phyloP scores from a whole-genome alignment of 2,888 invertebrate species.

The Tridacna crocea region DNA sequence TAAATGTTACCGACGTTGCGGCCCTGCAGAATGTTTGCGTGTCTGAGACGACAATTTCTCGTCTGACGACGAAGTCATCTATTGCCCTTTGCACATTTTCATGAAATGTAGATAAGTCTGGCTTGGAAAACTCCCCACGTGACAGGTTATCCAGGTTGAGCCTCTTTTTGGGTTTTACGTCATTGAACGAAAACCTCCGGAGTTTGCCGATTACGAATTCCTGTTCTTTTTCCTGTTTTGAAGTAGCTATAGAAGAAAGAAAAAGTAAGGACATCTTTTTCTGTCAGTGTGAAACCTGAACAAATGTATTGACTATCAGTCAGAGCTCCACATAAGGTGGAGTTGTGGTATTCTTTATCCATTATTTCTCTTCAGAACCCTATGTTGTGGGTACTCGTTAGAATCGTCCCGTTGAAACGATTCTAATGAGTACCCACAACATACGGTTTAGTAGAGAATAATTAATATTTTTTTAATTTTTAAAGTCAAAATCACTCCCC shows the following conservation, averaged over 20 bases:
- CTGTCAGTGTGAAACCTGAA: too few species aligned
- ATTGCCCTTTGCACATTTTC: conserved; percentile 46
- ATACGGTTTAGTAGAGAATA: too few species aligned
- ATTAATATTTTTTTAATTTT: too few species aligned
- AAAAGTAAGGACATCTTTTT: neutral
- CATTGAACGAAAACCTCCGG: conserved; percentile 56
- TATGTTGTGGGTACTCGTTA: too few species aligned
- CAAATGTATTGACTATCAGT: too few species aligned
- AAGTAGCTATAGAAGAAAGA: neutral
- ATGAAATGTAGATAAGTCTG: conserved; percentile 43
- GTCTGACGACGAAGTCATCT: conserved; percentile 64
- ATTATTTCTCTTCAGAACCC: too few species aligned
- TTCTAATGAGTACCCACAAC: too few species aligned
- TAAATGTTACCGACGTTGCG: conserved; percentile 64
- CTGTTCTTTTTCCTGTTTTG: conserved; percentile 12
- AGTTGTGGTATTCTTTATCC: too few species aligned
- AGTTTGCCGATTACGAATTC: conserved; percentile 53
- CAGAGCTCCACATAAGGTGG: too few species aligned
- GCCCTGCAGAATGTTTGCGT: conserved; percentile 40
- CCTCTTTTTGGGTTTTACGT: conserved; percentile 34
- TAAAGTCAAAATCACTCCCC: too few species aligned
- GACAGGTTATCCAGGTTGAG: conserved; percentile 33
- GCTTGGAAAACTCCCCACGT: conserved; percentile 36
- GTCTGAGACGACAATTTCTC: conserved; percentile 66
- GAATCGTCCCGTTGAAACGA: too few species aligned